Conservation (phyloP, 2,797 vertebrate species). For the Xiphophorus birchmanni region DNA sequence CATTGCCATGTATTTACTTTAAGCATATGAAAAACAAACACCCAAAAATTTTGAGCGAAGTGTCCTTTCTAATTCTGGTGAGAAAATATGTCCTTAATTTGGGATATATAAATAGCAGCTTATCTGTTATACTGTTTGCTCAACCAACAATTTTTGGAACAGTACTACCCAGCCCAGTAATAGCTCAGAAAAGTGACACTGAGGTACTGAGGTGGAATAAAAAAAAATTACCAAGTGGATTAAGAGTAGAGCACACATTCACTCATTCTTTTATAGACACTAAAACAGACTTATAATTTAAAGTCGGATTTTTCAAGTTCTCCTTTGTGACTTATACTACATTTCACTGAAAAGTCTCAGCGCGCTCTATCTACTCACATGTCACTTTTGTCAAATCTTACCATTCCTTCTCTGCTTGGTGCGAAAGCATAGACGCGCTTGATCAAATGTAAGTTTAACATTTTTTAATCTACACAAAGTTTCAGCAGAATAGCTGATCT, state of each 20-base stretch:
- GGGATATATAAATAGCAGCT: not conserved
- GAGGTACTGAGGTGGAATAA: constrained; percentile 11
- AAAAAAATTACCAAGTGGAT: constrained; percentile 37
- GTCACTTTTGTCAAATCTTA: constrained; percentile 75
- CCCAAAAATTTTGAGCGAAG: constrained; percentile 40
- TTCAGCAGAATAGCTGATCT: constrained; percentile 75
- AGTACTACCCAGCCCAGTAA: constrained; percentile 35
- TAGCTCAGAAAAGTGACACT: constrained; percentile 38
- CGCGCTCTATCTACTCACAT: constrained; percentile 66
- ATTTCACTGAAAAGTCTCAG: constrained; percentile 66
- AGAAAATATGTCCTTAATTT: not conserved
- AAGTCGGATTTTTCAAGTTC: constrained; percentile 54
- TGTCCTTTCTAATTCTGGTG: constrained; percentile 18
- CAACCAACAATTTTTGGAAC: constrained; percentile 22
- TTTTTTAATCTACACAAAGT: constrained; percentile 77
- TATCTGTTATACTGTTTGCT: not conserved
- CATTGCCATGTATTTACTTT: constrained; percentile 38
- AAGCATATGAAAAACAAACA: constrained; percentile 49
- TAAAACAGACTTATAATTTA: constrained; percentile 54
- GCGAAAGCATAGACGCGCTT: constrained; percentile 64
- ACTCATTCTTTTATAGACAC: constrained; percentile 36
- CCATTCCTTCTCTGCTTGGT: constrained; percentile 62
- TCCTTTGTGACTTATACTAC: constrained; percentile 64
- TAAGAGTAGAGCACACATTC: constrained; percentile 37
- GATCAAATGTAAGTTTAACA: constrained; percentile 78